Evolutionary conservation across 2,797 vertebrate genomes (phyloP).

Genomic region (Centropyge bicolor): DNA sequence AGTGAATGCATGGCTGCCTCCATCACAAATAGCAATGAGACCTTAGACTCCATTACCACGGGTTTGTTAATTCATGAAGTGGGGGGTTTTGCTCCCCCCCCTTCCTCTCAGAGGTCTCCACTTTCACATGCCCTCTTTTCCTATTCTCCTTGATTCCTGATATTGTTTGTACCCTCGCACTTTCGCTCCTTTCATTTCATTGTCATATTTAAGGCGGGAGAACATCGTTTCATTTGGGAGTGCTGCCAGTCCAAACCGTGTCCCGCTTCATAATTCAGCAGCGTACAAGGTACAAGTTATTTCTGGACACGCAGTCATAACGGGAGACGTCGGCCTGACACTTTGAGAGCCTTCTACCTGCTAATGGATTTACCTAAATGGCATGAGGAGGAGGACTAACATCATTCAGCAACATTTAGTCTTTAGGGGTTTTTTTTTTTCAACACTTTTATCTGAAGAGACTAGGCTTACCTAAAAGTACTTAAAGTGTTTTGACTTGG

Average conservation of each 20-base stretch:
- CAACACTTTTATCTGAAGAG: conserved; percentile 15
- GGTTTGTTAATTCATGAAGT: conserved; percentile 83
- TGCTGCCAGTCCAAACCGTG: conserved; percentile 60
- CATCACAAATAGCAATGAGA: conserved; percentile 82
- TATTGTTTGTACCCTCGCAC: conserved; percentile 47
- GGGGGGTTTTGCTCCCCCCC: conserved; percentile 56
- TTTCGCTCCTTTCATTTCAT: conserved; percentile 39
- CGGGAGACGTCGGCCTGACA: conserved; percentile 46
- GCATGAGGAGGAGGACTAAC: conserved; percentile 35
- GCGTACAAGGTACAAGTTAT: conserved; percentile 64
- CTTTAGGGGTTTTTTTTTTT: conserved; percentile 1
- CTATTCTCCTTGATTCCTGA: conserved; percentile 61
- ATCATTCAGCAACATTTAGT: conserved; percentile 44
- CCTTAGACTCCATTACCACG: conserved; percentile 80
- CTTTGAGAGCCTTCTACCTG: conserved; percentile 50
- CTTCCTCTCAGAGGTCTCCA: conserved; percentile 50
- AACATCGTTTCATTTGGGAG: conserved; percentile 63
- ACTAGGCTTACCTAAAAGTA: conserved; percentile 9
- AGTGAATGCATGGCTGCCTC: conserved; percentile 81
- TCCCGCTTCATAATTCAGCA: conserved; percentile 73
- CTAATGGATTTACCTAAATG: conserved; percentile 66
- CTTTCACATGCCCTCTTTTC: conserved; percentile 59
- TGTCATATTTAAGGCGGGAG: conserved; percentile 59
- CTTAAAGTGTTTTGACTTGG: background rate
- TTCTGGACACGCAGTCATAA: conserved; percentile 68